These are phyloP conservation scores for Drosophila tropicalis DNA, from an alignment of 1,140 invertebrate genomes.

Conservation along the genomic window DNA sequence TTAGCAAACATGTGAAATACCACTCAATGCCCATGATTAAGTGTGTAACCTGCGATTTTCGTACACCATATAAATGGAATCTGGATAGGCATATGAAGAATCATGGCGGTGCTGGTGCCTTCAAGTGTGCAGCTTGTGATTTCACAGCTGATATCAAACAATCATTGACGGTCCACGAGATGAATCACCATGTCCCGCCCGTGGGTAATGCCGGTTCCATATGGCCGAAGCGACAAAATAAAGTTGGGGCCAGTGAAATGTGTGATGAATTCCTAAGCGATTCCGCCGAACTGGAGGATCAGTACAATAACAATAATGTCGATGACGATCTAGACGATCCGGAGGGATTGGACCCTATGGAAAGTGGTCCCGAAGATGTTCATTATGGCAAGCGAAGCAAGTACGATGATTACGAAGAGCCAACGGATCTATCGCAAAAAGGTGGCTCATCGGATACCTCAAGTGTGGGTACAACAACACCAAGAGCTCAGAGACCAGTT, in stretches of 20 bases:
- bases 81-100: slow-evolving; percentile 96
- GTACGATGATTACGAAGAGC: slow-evolving; percentile 84
- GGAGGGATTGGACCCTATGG: slow-evolving; percentile 42
- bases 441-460: slow-evolving; percentile 73
- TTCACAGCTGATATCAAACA: slow-evolving; percentile 97
- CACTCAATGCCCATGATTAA: slow-evolving; percentile 97
- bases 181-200: slow-evolving; percentile 93
- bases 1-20: slow-evolving; percentile 97
- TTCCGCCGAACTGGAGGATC: slow-evolving; percentile 77
- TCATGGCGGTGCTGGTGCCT: slow-evolving; percentile 91
- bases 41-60: slow-evolving; percentile 96
- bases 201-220: slow-evolving; percentile 86
- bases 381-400: slow-evolving; percentile 70
- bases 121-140: slow-evolving; percentile 93
- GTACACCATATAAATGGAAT: slow-evolving; percentile 90
- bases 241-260: slow-evolving; percentile 88
- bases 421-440: slow-evolving; percentile 84
- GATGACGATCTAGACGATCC: slow-evolving; percentile 72
- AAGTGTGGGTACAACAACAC: slow-evolving; percentile 80
- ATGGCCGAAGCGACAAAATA: slow-evolving; percentile 85
- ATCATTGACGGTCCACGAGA: slow-evolving; percentile 95
- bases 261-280: slow-evolving; percentile 80
- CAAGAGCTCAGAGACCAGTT: slow-evolving; percentile 86
- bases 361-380: slow-evolving; percentile 51
- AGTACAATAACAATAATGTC: slow-evolving; percentile 78